Conservation (phyloP, 1,140 invertebrate species). For the Drosophila albomicans region DNA sequence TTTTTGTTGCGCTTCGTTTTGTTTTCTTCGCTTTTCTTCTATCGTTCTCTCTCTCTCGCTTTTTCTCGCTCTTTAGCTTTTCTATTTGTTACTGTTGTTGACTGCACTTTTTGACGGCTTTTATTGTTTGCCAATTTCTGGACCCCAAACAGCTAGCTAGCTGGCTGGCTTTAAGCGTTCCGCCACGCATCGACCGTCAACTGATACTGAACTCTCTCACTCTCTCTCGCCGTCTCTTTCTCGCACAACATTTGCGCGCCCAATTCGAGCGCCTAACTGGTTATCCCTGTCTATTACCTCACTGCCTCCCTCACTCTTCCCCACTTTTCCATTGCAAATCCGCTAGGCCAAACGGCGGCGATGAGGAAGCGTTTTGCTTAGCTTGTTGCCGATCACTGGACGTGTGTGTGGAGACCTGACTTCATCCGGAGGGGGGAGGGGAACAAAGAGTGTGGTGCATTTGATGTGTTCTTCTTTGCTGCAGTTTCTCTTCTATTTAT, state of each 20-base stretch:
- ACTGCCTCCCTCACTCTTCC: neutral
- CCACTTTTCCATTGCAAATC: slow-evolving; percentile 68
- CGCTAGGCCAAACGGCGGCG: slow-evolving; percentile 60
- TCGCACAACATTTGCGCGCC: slow-evolving; percentile 22
- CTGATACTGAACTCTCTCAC: slow-evolving; percentile 40
- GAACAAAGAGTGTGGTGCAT: slow-evolving; percentile 5
- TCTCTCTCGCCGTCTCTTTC: slow-evolving; percentile 19
- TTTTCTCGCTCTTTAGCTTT: slow-evolving; percentile 52
- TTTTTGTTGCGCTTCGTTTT: too few relatives aligned
- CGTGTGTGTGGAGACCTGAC: slow-evolving; percentile 38
- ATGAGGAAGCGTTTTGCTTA: slow-evolving; percentile 81
- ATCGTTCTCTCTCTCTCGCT: slow-evolving; percentile 33
- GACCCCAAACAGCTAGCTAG: slow-evolving; percentile 56
- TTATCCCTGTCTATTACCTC: slow-evolving; percentile 32
- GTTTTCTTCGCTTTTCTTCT: slow-evolving; percentile 36
- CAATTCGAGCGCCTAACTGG: slow-evolving; percentile 66
- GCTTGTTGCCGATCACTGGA: slow-evolving; percentile 77
- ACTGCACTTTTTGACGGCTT: slow-evolving; percentile 83
- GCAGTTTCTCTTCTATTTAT: slow-evolving; percentile 71
- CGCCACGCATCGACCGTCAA: slow-evolving; percentile 68
- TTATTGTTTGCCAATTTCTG: slow-evolving; percentile 84
- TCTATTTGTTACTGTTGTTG: slow-evolving; percentile 65
- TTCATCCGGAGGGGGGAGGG: neutral
- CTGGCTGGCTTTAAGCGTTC: slow-evolving; percentile 59
- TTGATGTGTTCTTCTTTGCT: slow-evolving; percentile 37